phyloP scores from a whole-genome alignment of 2,113 vertebrate genomes.

The Terrapene triunguis region DNA sequence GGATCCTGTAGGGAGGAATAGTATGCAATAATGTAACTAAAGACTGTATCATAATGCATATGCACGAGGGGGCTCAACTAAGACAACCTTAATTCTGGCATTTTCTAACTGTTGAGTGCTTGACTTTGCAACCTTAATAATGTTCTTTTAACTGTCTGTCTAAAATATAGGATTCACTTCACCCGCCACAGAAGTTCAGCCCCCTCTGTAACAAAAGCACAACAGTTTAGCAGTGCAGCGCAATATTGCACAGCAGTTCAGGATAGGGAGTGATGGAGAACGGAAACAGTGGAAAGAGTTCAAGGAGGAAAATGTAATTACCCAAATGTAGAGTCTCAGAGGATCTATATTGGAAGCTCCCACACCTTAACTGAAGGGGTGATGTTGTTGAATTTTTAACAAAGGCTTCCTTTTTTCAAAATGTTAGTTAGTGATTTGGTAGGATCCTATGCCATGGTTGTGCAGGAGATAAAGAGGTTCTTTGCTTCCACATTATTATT shows the following conservation, averaged over 20 bases:
- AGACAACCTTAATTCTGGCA: neutral
- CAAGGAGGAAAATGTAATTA: too few species aligned
- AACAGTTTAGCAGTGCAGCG: too few species aligned
- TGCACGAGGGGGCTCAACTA: neutral
- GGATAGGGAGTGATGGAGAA: too few species aligned
- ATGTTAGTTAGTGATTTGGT: neutral
- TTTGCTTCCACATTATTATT: neutral
- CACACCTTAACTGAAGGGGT: too few species aligned
- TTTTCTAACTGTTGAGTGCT: neutral
- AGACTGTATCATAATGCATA: neutral
- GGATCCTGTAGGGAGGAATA: too few species aligned
- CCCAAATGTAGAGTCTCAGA: too few species aligned
- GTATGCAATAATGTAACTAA: neutral
- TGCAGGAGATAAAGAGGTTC: neutral
- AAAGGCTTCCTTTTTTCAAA: neutral
- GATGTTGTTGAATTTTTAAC: too few species aligned
- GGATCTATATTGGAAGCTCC: too few species aligned
- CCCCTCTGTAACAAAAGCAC: neutral
- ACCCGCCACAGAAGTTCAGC: neutral
- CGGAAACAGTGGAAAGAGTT: too few species aligned
- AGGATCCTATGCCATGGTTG: neutral
- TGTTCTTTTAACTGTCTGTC: neutral
- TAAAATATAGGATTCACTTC: neutral
- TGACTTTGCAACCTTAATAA: neutral
- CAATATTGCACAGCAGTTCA: too few species aligned